These are phyloP conservation scores for Dolichomitus sp. DNA, from an alignment of 2,888 invertebrate species.

Conservation along the genomic window DNA sequence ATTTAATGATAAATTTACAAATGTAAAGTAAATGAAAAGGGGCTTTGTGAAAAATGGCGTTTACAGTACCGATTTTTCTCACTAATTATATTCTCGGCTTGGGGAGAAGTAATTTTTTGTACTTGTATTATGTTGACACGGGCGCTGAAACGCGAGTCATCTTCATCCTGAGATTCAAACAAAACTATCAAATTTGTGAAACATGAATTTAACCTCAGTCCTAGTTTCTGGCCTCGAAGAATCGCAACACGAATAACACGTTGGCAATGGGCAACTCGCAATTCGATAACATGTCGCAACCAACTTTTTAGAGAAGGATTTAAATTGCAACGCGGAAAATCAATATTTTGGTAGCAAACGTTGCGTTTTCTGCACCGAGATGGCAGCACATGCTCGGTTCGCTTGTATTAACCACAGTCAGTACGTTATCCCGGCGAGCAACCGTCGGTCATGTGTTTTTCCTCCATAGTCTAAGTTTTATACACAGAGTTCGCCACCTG, in stretches of 20 bases:
- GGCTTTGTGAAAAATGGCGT: background rate
- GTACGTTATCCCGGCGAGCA: conserved; percentile 1
- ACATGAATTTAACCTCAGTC: too few species aligned
- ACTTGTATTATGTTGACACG: too few species aligned
- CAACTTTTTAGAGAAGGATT: background rate
- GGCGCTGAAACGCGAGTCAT: too few species aligned
- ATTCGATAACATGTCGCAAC: background rate
- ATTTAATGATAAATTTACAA: background rate
- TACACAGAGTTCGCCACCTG: background rate
- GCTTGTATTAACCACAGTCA: conserved; percentile 4
- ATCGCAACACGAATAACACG: too few species aligned
- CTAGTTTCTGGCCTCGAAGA: too few species aligned
- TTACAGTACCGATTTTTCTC: background rate
- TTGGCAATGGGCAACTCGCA: too few species aligned
- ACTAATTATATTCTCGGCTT: background rate
- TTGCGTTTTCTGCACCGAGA: conserved; percentile 21
- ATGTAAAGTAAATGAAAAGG: background rate
- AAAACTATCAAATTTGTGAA: too few species aligned
- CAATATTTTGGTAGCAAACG: conserved; percentile 34
- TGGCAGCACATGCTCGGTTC: conserved; percentile 27
- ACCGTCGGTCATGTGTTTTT: background rate
- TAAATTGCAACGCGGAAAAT: conserved; percentile 30
- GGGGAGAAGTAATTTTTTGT: background rate
- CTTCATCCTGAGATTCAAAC: too few species aligned
- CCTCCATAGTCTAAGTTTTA: background rate